Percentiles rank a stretch among this genome's conserved stretches.
These are phyloP conservation scores for Drosophila kikkawai DNA, from an alignment of 1,140 invertebrate species.

Conservation along the genomic window DNA sequence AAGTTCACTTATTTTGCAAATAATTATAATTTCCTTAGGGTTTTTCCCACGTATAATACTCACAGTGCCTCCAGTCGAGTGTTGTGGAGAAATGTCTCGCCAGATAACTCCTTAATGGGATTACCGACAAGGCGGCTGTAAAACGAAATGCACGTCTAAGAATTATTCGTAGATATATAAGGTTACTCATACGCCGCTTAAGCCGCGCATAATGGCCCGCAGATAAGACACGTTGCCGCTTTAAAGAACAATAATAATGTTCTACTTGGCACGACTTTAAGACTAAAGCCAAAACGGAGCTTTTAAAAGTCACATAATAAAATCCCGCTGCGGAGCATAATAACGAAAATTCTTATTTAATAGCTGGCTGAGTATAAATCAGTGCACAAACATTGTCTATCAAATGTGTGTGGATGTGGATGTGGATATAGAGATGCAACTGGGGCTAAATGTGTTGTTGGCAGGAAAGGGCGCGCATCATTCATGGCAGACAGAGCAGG, in stretches of 20 bases:
- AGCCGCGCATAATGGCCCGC: conserved; percentile 57
- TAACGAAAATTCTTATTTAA: conserved; percentile 76
- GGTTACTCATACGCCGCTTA: conserved; percentile 66
- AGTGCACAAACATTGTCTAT: conserved; percentile 64
- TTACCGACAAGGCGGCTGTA: conserved; percentile 86
- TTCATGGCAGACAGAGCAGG: conserved; percentile 51
- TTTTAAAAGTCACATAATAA: conserved; percentile 71
- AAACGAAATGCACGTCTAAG: conserved; percentile 57
- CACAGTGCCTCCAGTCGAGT: conserved; percentile 86
- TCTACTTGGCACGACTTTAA: conserved; percentile 26
- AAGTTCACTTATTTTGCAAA: background rate
- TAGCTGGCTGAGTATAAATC: conserved; percentile 65
- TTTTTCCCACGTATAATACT: conserved; percentile 69
- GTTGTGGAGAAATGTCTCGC: conserved; percentile 85
- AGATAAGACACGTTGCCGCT: conserved; percentile 57
- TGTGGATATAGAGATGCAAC: conserved; percentile 23
- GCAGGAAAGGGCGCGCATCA: conserved; percentile 72
- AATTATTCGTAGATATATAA: conserved; percentile 37
- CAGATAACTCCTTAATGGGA: conserved; percentile 85
- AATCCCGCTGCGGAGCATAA: conserved; percentile 59
- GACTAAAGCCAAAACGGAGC: conserved; percentile 12
- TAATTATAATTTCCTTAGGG: background rate
- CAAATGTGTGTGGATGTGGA: conserved; percentile 8
- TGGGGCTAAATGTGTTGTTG: conserved; percentile 49
- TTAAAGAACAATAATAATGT: conserved; percentile 42